Conservation (phyloP, 2,797 vertebrate species). For the Cyprinella venusta region DNA sequence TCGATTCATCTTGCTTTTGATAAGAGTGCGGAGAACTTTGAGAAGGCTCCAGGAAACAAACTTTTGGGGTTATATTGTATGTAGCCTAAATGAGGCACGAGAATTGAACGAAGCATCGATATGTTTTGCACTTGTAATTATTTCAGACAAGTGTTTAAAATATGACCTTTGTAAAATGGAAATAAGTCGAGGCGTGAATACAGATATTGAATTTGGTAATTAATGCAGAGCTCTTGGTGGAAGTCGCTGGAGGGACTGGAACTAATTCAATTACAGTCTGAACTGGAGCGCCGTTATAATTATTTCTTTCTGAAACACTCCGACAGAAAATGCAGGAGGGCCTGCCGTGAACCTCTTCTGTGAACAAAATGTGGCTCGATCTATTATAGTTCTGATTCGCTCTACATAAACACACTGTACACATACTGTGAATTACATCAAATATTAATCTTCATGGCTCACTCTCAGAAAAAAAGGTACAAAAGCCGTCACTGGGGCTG, state of each 20-base stretch:
- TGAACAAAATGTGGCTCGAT: constrained; percentile 30
- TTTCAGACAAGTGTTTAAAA: constrained; percentile 71
- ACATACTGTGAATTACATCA: not conserved
- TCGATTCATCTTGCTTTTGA: constrained; percentile 12
- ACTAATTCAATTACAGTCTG: constrained; percentile 80
- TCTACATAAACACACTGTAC: not conserved
- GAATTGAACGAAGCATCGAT: not conserved
- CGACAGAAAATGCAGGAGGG: constrained; percentile 64
- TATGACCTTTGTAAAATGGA: constrained; percentile 78
- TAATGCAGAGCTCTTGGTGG: constrained; percentile 76
- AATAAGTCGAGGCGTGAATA: constrained; percentile 76
- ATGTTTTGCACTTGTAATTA: constrained; percentile 64
- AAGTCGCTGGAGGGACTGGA: constrained; percentile 70
- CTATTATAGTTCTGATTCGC: not conserved
- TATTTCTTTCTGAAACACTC: constrained; percentile 72
- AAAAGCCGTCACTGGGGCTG: too few species aligned
- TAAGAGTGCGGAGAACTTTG: not conserved
- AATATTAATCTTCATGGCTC: not conserved
- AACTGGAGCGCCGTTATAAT: constrained; percentile 77
- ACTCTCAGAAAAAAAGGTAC: too few species aligned
- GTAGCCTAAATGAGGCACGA: not conserved
- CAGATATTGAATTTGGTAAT: constrained; percentile 81
- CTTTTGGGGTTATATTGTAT: constrained; percentile 4
- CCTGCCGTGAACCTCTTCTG: constrained; percentile 21
- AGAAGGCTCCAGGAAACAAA: not conserved